Percentiles rank a stretch among this genome's conserved stretches.
These are phyloP conservation scores for Phortica okadai DNA, from an alignment of 2,888 invertebrate species.

Conservation along the genomic window DNA sequence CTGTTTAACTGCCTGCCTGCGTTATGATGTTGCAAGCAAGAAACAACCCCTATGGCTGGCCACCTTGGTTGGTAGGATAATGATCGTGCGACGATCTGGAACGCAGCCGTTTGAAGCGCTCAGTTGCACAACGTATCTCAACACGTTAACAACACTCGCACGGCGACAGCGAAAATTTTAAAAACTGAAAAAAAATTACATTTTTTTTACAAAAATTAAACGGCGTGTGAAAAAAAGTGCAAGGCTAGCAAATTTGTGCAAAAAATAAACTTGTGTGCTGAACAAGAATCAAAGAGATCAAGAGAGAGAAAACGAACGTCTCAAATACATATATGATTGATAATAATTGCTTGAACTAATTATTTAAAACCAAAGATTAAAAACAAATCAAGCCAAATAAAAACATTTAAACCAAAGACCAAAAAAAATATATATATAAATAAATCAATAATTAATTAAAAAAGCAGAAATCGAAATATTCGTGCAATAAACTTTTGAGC, in stretches of 20 bases:
- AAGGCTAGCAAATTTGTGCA: neutral
- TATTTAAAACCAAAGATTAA: constrained; percentile 23
- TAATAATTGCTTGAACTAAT: constrained; percentile 16
- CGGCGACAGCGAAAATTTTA: constrained; percentile 42
- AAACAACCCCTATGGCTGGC: constrained; percentile 47
- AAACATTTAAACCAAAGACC: constrained; percentile 51
- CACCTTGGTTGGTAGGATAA: constrained; percentile 56
- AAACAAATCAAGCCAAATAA: constrained; percentile 7
- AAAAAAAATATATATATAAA: constrained; percentile 39
- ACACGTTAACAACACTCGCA: constrained; percentile 61
- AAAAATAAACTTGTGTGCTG: too few relatives aligned
- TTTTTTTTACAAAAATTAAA: constrained; percentile 34
- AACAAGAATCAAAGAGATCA: too few relatives aligned
- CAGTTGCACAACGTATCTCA: constrained; percentile 68
- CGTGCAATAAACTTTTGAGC: constrained; percentile 54
- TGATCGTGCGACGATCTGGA: constrained; percentile 63
- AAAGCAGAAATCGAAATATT: constrained; percentile 39
- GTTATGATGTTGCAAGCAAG: constrained; percentile 35
- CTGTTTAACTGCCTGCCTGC: constrained; percentile 8
- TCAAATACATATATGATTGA: neutral
- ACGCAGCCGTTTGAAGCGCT: constrained; percentile 55
- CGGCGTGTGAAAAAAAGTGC: constrained; percentile 21
- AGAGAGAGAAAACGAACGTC: too few relatives aligned
- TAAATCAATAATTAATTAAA: constrained; percentile 22
- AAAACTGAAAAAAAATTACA: constrained; percentile 40